phyloP scores from a whole-genome alignment of 2,113 vertebrate species.

The Aldabrachelys gigantea region DNA sequence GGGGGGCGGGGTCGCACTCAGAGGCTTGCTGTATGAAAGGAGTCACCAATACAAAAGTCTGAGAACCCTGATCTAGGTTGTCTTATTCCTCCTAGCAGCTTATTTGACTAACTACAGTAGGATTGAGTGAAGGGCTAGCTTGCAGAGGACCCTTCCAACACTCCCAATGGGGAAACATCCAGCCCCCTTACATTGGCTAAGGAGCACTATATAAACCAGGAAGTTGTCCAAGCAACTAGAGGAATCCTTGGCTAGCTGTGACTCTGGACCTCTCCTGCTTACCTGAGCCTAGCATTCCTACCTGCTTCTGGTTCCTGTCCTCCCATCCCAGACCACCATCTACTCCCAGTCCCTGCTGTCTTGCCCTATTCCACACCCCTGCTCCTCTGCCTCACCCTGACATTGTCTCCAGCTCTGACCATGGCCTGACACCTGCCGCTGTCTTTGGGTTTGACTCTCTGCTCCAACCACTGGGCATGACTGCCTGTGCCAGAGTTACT shows the following conservation, averaged over 20 bases:
- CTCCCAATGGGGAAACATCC: too few species aligned
- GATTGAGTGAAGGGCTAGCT: too few species aligned
- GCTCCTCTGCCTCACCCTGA: neutral
- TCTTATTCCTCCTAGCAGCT: neutral
- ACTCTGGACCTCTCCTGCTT: neutral
- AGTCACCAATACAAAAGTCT: too few species aligned
- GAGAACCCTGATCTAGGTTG: too few species aligned
- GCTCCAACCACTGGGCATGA: neutral
- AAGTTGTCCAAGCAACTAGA: neutral
- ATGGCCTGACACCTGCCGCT: neutral
- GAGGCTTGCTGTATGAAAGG: too few species aligned
- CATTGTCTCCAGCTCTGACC: neutral
- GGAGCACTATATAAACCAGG: neutral
- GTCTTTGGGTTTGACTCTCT: neutral
- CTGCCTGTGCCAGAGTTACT: neutral
- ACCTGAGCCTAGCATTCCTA: neutral
- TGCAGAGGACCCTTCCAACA: neutral
- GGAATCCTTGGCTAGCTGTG: neutral
- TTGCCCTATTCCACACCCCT: neutral
- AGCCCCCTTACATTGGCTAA: neutral
- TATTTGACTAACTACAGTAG: too few species aligned
- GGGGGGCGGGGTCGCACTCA: too few species aligned
- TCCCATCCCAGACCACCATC: neutral
- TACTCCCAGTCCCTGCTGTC: neutral
- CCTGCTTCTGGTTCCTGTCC: neutral